Conservation (phyloP, 2,797 vertebrate species). For the Cygnus olor region DNA sequence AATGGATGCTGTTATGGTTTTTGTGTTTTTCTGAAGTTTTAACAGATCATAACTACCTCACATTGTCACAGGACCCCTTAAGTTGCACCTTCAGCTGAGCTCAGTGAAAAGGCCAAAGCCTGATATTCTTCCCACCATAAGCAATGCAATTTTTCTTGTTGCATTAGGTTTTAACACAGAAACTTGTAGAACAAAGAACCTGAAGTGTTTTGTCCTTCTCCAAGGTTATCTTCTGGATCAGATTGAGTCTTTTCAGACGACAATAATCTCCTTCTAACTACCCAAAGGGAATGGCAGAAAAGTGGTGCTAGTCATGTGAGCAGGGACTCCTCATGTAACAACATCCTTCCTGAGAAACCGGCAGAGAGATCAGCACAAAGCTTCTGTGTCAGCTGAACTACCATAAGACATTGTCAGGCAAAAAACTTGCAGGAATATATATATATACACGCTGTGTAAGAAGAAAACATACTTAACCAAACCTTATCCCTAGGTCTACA, state of each 20-base stretch:
- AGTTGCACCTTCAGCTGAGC: background rate
- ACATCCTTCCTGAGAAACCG: background rate
- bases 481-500: background rate
- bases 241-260: background rate
- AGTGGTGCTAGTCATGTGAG: background rate
- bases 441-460: background rate
- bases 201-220: background rate
- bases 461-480: background rate
- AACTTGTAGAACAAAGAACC: background rate
- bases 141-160: background rate
- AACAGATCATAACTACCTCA: background rate
- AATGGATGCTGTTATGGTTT: background rate
- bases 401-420: background rate
- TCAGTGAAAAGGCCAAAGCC: background rate
- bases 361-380: background rate
- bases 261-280: background rate
- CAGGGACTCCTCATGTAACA: background rate
- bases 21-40: background rate
- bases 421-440: background rate
- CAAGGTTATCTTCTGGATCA: background rate
- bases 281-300: background rate
- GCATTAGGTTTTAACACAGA: background rate
- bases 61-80: background rate
- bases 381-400: background rate
- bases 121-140: background rate